These are phyloP conservation scores for Ciconia boyciana DNA, from an alignment of 2,113 vertebrate species.

Conservation along the genomic window DNA sequence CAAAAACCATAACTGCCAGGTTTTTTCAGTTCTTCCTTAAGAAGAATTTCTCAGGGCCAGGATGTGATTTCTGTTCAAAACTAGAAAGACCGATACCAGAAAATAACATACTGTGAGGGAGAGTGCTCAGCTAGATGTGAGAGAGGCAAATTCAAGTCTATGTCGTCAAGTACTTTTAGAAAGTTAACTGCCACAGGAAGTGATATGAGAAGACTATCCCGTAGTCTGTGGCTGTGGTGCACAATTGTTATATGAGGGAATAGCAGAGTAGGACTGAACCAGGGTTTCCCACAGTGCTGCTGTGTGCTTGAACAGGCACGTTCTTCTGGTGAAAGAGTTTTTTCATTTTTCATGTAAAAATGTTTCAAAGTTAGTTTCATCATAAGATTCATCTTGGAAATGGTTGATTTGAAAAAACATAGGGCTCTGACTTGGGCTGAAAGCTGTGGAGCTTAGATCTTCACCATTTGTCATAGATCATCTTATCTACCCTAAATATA, in stretches of 20 bases:
- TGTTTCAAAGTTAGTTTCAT: not conserved
- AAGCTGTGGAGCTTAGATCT: not conserved
- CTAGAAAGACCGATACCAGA: not conserved
- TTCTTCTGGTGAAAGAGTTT: not conserved
- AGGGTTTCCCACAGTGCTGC: not conserved
- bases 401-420: not conserved
- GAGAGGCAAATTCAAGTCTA: not conserved
- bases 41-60: not conserved
- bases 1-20: not conserved
- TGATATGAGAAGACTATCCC: not conserved
- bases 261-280: not conserved
- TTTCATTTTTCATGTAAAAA: not conserved
- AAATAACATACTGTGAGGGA: not conserved
- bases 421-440: not conserved
- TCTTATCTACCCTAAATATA: not conserved
- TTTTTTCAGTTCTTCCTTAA: not conserved
- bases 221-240: not conserved
- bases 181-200: not conserved
- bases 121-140: not conserved
- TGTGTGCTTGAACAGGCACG: not conserved
- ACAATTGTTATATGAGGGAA: not conserved
- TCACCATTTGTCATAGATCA: not conserved
- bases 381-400: not conserved
- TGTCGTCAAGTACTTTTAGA: not conserved
- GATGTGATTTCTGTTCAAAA: not conserved